Base-by-base conservation (phyloP, 1,140 invertebrate species). In the Ptiloglossa arizonensis region DNA sequence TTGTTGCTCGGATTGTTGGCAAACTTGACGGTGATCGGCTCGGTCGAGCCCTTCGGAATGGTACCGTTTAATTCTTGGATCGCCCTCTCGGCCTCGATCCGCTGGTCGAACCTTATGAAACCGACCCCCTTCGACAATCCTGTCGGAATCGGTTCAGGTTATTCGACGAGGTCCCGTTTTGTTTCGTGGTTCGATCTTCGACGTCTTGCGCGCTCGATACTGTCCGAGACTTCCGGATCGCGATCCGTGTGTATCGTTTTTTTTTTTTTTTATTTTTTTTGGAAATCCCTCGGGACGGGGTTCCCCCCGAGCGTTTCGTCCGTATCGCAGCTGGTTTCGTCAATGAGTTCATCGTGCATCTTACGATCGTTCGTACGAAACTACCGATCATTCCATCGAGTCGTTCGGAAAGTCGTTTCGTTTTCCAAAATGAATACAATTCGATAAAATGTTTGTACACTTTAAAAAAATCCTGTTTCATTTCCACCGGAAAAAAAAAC, bases 11-110 rank as follows among this genome's bases (percentile, higher is more conserved):
- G 97, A 92, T 98, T 99, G 93, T 99, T 99, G 79, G 99, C 99
- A 93, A 99, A 99, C 94, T 99, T 99, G 79, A 99, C 99, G 48
- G 98, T 99, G 86, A 99, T 99, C 48, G 98, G 98, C 93, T 99
- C 98, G 74, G 97, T 96, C 63, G 97, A 97, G 86, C 98, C 97
- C 93, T 97, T 98, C 64, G 97, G 98, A 93, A 98, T 97, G 81
- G 97, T 98, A 77, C 99, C 98, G 92, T 99, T 99, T 86, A 99
- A 93, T 93, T 99, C 98, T 91, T 99, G 97, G 86, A 99, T 99
- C 32, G 99, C 99, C 56, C 97, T 94, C 92, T 99, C 99, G 6
- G 99, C 99, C 93, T 99, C 98, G 83, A 97, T 95, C 74, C 98
- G 96, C 92, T 99, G 98, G 93, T 99, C 99, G 93, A 99, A 99